Percentiles rank a stretch among this genome's conserved stretches.
phyloP scores from a whole-genome alignment of 2,113 vertebrate species.

The Sander vitreus region DNA sequence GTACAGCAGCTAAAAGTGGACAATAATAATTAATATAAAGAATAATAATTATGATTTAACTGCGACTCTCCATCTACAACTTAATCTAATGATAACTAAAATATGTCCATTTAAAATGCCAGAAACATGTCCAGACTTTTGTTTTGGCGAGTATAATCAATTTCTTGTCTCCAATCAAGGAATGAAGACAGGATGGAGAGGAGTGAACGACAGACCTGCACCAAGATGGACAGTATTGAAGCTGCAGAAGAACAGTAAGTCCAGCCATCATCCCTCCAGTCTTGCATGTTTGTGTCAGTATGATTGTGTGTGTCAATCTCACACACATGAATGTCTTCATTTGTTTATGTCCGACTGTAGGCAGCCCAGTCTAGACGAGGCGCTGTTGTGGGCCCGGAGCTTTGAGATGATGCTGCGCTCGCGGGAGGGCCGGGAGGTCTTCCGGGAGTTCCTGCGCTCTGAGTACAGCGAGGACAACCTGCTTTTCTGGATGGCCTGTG shows the following conservation, averaged over 20 bases:
- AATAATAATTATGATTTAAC: background rate
- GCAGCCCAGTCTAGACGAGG: constrained; percentile 91
- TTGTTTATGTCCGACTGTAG: constrained; percentile 51
- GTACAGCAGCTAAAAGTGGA: background rate
- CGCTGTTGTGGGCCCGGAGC: constrained; percentile 96
- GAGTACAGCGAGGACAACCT: constrained; percentile 99
- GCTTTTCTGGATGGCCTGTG: constrained; percentile 98
- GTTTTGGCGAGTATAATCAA: background rate
- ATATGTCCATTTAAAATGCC: background rate
- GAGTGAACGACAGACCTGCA: constrained; percentile 81
- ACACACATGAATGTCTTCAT: background rate
- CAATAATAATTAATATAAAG: background rate
- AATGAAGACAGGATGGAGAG: constrained; percentile 83
- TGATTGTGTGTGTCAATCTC: constrained; percentile 3
- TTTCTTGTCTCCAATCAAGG: constrained; percentile 65
- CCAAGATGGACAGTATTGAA: constrained; percentile 88
- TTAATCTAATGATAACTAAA: background rate
- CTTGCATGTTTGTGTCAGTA: background rate
- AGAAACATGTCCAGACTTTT: background rate
- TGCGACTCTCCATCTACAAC: background rate
- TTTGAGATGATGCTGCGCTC: constrained; percentile 99
- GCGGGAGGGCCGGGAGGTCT: constrained; percentile 92
- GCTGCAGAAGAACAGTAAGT: constrained; percentile 84
- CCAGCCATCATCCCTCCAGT: background rate
- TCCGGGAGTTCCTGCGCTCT: constrained; percentile 95